A percentile compares a stretch with the other conserved stretches of the same genome.
These are phyloP conservation scores for Endomychus coccineus DNA, from an alignment of 2,888 invertebrate species.

Conservation along the genomic window DNA sequence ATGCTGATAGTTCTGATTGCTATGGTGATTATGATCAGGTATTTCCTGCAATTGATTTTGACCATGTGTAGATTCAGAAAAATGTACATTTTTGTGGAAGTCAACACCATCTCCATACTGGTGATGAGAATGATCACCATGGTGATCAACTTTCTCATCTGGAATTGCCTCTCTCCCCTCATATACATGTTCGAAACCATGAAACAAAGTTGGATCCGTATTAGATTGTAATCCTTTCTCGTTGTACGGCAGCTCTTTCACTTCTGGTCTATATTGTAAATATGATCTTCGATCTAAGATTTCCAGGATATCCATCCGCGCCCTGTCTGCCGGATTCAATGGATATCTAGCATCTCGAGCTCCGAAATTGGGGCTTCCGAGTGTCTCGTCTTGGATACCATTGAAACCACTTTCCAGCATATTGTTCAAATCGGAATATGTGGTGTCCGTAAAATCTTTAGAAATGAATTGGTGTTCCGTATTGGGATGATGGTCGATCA, in stretches of 20 bases:
- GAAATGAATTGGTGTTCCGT: too few species aligned
- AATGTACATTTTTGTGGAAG: too few species aligned
- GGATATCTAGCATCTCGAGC: neutral
- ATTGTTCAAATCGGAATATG: neutral
- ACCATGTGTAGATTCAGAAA: too few species aligned
- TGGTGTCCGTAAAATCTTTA: too few species aligned
- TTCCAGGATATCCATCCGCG: constrained; percentile 9
- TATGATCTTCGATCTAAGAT: constrained; percentile 10
- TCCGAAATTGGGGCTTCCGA: neutral
- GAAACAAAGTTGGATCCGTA: too few species aligned
- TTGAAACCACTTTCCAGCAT: neutral
- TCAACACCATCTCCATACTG: too few species aligned
- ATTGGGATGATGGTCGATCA: constrained; percentile 2
- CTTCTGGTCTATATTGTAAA: constrained; percentile 1
- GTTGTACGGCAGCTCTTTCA: neutral
- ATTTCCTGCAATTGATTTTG: too few species aligned
- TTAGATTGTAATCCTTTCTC: neutral
- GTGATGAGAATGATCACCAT: neutral
- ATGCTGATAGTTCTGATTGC: too few species aligned
- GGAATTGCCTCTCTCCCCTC: neutral
- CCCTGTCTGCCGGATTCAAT: constrained; percentile 5
- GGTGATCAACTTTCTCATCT: neutral
- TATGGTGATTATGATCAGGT: too few species aligned
- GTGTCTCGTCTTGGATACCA: constrained; percentile 2
- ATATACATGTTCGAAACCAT: neutral